A percentile compares a stretch with the other conserved stretches of the same genome.
These are phyloP conservation scores for Thalassaphorura encarpata DNA, from an alignment of 1,140 invertebrate genomes.

Conservation along the genomic window DNA sequence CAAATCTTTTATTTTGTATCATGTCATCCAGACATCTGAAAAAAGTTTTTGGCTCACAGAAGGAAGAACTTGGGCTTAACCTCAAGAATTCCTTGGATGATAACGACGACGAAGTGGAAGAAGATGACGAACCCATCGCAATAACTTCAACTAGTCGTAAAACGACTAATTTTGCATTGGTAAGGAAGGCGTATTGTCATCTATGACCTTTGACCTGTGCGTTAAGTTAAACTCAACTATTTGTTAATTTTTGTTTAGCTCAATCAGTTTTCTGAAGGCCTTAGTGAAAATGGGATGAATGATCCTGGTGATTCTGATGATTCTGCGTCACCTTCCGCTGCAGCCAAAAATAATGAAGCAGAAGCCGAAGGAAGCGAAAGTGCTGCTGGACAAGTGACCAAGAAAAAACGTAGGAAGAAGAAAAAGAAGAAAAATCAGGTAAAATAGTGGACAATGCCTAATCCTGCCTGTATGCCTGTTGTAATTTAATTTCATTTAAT, in stretches of 20 bases:
- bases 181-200: not conserved
- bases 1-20: not conserved
- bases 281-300: not conserved
- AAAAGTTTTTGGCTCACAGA: constrained; percentile 49
- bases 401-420: constrained; percentile 59
- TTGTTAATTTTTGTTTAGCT: not conserved
- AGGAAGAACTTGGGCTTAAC: constrained; percentile 38
- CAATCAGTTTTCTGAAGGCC: not conserved
- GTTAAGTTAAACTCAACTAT: too few species aligned
- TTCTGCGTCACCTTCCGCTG: constrained; percentile 49
- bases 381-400: constrained; percentile 40
- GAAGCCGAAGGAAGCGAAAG: constrained; percentile 39
- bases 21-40: constrained; percentile 54
- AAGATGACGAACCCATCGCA: constrained; percentile 52
- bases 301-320: constrained; percentile 36
- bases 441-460: constrained; percentile 33
- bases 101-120: constrained; percentile 42
- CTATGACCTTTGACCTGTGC: too few species aligned
- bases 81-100: constrained; percentile 42
- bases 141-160: constrained; percentile 35
- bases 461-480: too few species aligned
- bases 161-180: not conserved
- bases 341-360: constrained; percentile 62
- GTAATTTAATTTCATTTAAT: too few species aligned
- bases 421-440: constrained; percentile 62